These are phyloP conservation scores for Dryobota labecula DNA, from an alignment of 2,888 invertebrate species.

Conservation along the genomic window DNA sequence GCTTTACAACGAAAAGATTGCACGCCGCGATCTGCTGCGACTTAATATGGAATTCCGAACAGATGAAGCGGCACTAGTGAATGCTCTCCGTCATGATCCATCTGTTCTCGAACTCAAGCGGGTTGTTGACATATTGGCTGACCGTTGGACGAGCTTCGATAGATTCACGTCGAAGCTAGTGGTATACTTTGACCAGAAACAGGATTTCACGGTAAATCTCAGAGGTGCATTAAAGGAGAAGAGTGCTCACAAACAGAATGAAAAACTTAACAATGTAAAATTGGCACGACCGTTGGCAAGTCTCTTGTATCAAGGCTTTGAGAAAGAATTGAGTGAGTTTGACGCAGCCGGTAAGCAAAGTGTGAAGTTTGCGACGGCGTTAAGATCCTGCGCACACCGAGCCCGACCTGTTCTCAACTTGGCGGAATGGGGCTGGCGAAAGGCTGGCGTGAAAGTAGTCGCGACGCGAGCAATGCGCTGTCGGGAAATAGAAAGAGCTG, in stretches of 20 bases:
- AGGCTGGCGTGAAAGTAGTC: conserved; percentile 75
- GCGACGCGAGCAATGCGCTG: conserved; percentile 73
- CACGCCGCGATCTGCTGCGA: conserved; percentile 39
- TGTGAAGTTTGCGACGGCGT: conserved; percentile 64
- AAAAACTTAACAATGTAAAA: background rate
- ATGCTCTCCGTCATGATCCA: conserved; percentile 44
- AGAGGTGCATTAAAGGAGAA: conserved; percentile 14
- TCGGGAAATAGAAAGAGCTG: conserved; percentile 60
- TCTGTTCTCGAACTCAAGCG: conserved; percentile 3
- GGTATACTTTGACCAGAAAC: conserved; percentile 76
- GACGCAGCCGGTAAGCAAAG: conserved; percentile 56
- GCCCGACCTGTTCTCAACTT: conserved; percentile 71
- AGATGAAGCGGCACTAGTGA: conserved; percentile 38
- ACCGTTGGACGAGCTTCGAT: conserved; percentile 62
- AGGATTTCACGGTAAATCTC: conserved; percentile 70
- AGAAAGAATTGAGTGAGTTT: conserved; percentile 57
- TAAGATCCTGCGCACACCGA: conserved; percentile 74
- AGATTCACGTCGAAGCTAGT: conserved; percentile 72
- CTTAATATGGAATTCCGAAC: conserved; percentile 42
- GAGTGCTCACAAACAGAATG: background rate
- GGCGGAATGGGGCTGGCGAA: conserved; percentile 69
- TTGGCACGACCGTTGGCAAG: conserved; percentile 17
- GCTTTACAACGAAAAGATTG: conserved; percentile 45
- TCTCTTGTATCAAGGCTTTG: conserved; percentile 30
- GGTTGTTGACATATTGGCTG: conserved; percentile 57